A percentile compares a stretch with the other conserved stretches of the same genome.
Conservation (phyloP, 2,797 vertebrate species). For the Argya squamiceps region DNA sequence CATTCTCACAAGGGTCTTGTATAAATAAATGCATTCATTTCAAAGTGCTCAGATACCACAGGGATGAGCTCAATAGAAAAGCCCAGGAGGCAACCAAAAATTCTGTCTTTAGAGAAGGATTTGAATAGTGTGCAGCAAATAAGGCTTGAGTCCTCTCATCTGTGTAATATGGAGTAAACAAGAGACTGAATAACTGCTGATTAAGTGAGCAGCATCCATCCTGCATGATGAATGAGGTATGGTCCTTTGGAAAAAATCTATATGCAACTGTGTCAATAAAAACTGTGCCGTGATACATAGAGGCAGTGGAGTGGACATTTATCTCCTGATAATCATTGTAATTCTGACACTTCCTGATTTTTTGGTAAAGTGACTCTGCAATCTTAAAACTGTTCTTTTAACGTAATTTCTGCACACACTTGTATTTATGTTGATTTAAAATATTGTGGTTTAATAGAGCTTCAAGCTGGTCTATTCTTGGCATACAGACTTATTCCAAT, state of each 20-base stretch:
- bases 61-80: constrained; percentile 6
- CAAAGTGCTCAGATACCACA: background rate
- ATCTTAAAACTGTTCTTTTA: background rate
- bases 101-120: constrained; percentile 20
- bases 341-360: background rate
- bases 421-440: background rate
- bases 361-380: background rate
- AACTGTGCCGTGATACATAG: background rate
- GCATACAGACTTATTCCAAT: background rate
- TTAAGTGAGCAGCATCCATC: constrained; percentile 25
- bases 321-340: background rate
- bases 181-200: constrained; percentile 50
- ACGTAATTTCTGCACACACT: background rate
- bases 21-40: constrained; percentile 42
- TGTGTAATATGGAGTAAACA: constrained; percentile 25
- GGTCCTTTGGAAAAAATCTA: background rate
- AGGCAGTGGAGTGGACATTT: background rate
- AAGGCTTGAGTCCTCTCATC: background rate
- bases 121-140: constrained; percentile 32
- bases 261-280: background rate
- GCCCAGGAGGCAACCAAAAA: constrained; percentile 38
- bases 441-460: background rate
- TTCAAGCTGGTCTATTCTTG: background rate
- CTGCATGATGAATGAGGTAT: background rate
- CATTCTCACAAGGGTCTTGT: constrained; percentile 12